These are phyloP conservation scores for Drosophila mojavensis DNA, from an alignment of 1,140 invertebrate genomes.

Conservation along the genomic window DNA sequence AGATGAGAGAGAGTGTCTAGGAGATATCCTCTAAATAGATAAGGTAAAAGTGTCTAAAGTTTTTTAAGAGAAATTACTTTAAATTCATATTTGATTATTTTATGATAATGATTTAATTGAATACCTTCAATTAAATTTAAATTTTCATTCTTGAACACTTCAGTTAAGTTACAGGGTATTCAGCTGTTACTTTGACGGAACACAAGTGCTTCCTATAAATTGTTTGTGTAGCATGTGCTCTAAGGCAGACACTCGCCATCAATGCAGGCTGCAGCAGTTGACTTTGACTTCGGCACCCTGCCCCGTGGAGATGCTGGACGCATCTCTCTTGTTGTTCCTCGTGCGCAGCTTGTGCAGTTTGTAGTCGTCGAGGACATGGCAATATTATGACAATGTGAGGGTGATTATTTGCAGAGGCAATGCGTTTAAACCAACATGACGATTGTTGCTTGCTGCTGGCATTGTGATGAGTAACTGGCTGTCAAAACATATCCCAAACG, in stretches of 20 bases:
- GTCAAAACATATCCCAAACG: constrained; percentile 64
- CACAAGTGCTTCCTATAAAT: constrained; percentile 10
- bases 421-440: constrained; percentile 64
- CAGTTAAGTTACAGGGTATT: background rate
- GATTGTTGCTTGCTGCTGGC: constrained; percentile 31
- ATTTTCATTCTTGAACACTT: too few relatives aligned
- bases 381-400: constrained; percentile 21
- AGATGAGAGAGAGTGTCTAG: background rate
- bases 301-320: constrained; percentile 18
- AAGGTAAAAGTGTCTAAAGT: too few relatives aligned
- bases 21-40: background rate
- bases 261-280: constrained; percentile 21
- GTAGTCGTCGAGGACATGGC: constrained; percentile 35
- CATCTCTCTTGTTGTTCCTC: constrained; percentile 30
- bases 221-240: too few relatives aligned
- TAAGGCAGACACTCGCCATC: constrained; percentile 35
- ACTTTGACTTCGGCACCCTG: constrained; percentile 37
- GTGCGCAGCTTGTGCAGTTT: constrained; percentile 19
- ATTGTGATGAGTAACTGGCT: constrained; percentile 67
- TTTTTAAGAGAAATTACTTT: too few relatives aligned
- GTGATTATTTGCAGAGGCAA: constrained; percentile 74
- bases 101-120: too few relatives aligned
- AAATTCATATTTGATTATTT: too few relatives aligned
- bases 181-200: constrained; percentile 30
- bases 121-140: too few relatives aligned